Conservation (phyloP, 1,140 invertebrate species). For the Brachionus calyciflorus region DNA sequence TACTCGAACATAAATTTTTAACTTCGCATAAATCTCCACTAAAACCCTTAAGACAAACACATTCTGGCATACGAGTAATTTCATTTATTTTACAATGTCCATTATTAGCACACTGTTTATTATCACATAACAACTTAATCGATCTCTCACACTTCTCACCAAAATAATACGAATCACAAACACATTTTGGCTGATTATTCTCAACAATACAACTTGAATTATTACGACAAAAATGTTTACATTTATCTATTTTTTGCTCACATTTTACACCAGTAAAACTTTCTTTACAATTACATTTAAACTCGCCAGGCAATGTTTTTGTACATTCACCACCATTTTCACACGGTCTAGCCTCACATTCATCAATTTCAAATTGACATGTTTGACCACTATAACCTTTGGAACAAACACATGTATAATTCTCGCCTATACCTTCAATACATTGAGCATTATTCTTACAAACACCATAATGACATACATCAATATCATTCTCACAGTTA, state of each 20-base stretch:
- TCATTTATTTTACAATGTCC: constrained; percentile 23
- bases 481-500: constrained; percentile 21
- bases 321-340: not conserved
- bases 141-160: constrained; percentile 43
- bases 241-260: not conserved
- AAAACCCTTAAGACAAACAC: constrained; percentile 3
- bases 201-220: constrained; percentile 44
- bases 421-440: constrained; percentile 24
- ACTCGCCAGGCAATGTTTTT: not conserved
- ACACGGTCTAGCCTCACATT: constrained; percentile 9
- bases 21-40: constrained; percentile 2
- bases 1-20: not conserved
- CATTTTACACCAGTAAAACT: constrained; percentile 11
- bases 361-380: constrained; percentile 47
- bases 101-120: not conserved
- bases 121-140: constrained; percentile 24
- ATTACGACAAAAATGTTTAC: constrained; percentile 31
- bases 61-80: not conserved
- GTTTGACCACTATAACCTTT: constrained; percentile 47
- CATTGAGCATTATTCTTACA: constrained; percentile 38
- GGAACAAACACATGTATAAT: constrained; percentile 47
- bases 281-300: constrained; percentile 9
- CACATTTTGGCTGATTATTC: constrained; percentile 38
- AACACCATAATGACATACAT: constrained; percentile 12
- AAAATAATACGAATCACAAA: constrained; percentile 23